Percentiles rank a stretch among this genome's conserved stretches.
Conservation (phyloP, 2,888 invertebrate genomes). For the Boloria selene region DNA sequence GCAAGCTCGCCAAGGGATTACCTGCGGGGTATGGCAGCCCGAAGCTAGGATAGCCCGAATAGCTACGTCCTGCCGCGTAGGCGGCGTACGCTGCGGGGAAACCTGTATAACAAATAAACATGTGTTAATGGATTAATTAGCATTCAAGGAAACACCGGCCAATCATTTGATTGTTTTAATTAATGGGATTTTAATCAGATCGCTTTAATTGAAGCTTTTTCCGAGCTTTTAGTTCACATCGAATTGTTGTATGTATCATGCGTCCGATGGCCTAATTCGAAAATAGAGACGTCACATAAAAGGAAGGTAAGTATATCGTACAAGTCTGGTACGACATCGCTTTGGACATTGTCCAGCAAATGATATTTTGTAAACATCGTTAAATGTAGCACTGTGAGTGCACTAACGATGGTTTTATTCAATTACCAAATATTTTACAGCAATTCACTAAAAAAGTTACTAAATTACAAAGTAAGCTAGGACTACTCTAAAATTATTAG, state of each 20-base stretch:
- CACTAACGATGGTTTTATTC: slow-evolving; percentile 58
- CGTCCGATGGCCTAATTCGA: slow-evolving; percentile 66
- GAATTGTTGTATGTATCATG: slow-evolving; percentile 58
- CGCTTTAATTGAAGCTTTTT: slow-evolving; percentile 48
- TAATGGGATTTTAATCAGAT: slow-evolving; percentile 35
- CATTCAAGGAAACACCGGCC: slow-evolving; percentile 39
- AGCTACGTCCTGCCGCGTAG: slow-evolving; percentile 97
- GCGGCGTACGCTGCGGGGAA: slow-evolving; percentile 98
- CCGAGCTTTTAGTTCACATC: slow-evolving; percentile 53
- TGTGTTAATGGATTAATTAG: slow-evolving; percentile 47
- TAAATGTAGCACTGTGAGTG: slow-evolving; percentile 66
- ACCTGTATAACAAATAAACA: slow-evolving; percentile 85
- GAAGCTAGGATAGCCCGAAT: slow-evolving; percentile 98
- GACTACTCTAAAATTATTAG: slow-evolving; percentile 50
- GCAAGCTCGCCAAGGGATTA: slow-evolving; percentile 92
- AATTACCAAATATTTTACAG: slow-evolving; percentile 46
- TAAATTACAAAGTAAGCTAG: slow-evolving; percentile 53
- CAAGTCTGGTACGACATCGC: slow-evolving; percentile 63
- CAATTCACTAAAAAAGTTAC: slow-evolving; percentile 47
- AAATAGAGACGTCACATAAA: slow-evolving; percentile 73
- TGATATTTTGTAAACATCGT: slow-evolving; percentile 73
- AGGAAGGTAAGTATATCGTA: slow-evolving; percentile 64
- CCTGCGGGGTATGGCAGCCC: slow-evolving; percentile 99
- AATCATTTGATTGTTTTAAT: slow-evolving; percentile 61
- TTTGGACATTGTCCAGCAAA: slow-evolving; percentile 76